These are phyloP conservation scores for Schrankia costaestrigalis DNA, from an alignment of 2,888 invertebrate species.

Conservation along the genomic window DNA sequence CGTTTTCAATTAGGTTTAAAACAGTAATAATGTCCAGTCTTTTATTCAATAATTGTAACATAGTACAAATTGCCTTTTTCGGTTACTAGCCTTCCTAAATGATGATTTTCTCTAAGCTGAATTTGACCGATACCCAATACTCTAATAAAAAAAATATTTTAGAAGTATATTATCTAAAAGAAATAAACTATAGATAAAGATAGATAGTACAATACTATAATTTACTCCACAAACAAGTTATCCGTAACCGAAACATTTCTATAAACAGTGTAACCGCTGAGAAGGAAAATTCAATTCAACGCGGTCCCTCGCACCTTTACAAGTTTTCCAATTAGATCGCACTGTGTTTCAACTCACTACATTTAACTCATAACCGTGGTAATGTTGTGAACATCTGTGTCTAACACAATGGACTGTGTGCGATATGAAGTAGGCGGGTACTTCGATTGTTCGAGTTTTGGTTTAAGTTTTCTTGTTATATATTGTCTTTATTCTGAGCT, in stretches of 20 bases:
- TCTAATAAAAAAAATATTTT: no score
- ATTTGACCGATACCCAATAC: no score
- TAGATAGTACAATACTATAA: conserved; percentile 7
- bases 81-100: no score
- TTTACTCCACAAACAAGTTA: conserved; percentile 10
- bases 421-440: conserved; percentile 32
- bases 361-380: conserved; percentile 56
- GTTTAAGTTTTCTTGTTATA: conserved; percentile 14
- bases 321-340: conserved; percentile 67
- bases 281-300: conserved; percentile 52
- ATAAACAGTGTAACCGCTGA: conserved; percentile 17
- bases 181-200: no score
- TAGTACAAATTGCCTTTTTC: no score
- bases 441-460: conserved; percentile 18
- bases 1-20: no score
- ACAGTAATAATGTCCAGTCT: no score
- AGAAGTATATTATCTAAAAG: no score
- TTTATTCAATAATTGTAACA: no score
- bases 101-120: no score
- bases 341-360: conserved; percentile 49
- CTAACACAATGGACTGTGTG: conserved; percentile 37
- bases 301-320: conserved; percentile 54
- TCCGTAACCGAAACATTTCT: conserved; percentile 20
- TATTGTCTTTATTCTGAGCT: conserved; percentile 6
- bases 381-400: conserved; percentile 54